Conservation (phyloP, 2,888 invertebrate genomes). For the Cephus runcator region DNA sequence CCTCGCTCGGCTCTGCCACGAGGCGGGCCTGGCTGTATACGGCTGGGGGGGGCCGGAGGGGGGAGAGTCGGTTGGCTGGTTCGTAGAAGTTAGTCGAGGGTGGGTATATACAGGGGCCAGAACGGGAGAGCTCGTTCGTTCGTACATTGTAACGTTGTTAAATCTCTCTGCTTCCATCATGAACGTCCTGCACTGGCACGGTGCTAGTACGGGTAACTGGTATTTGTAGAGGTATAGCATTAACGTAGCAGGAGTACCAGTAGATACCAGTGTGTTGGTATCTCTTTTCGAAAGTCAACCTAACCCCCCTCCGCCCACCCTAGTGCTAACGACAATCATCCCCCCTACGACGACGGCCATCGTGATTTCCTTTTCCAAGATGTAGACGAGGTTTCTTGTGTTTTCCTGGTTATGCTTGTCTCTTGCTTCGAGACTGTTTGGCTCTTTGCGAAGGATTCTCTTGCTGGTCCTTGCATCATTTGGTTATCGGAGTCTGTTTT, state of each 20-base stretch:
- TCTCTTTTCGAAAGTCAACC: not conserved
- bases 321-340: not conserved
- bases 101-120: conserved; percentile 31
- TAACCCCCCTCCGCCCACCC: not conserved
- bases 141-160: conserved; percentile 61
- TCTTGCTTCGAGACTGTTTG: not conserved
- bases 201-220: not conserved
- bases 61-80: not conserved
- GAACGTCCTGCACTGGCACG: conserved; percentile 34
- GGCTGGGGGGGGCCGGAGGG: not conserved
- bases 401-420: not conserved
- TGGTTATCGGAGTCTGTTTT: not conserved
- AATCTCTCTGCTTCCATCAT: conserved; percentile 59
- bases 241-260: not conserved
- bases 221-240: not conserved
- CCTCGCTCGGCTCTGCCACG: conserved; percentile 26
- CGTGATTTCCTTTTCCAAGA: not conserved
- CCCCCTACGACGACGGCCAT: not conserved
- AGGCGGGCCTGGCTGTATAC: not conserved
- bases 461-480: not conserved
- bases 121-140: conserved; percentile 37
- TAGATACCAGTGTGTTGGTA: not conserved
- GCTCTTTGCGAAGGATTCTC: not conserved
- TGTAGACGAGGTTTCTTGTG: not conserved
- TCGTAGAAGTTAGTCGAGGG: not conserved